Percentiles rank a stretch among this genome's conserved stretches.
Conservation (phyloP, 2,113 vertebrate genomes). For the Cavia aperea region DNA sequence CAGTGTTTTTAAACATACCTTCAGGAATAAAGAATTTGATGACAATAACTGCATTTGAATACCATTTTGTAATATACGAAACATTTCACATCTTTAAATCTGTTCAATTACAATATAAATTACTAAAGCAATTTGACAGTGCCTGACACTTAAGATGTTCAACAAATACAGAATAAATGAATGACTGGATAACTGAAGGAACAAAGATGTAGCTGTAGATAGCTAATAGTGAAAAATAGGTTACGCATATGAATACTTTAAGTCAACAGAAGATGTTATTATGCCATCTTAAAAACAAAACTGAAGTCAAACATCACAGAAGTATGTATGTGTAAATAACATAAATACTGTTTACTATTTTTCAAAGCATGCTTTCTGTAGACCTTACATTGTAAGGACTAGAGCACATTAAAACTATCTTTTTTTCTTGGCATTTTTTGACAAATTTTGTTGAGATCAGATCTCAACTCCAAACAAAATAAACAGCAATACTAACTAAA, state of each 20-base stretch:
- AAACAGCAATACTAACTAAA: not conserved
- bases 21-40: slow-evolving; percentile 43
- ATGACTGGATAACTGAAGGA: not conserved
- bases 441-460: slow-evolving; percentile 24
- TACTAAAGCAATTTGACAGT: slow-evolving; percentile 32
- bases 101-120: slow-evolving; percentile 25
- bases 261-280: not conserved
- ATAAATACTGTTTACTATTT: not conserved
- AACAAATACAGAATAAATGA: slow-evolving; percentile 31
- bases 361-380: not conserved
- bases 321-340: not conserved
- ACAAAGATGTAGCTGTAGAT: not conserved
- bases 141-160: not conserved
- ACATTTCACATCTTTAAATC: slow-evolving; percentile 36
- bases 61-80: slow-evolving; percentile 45
- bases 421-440: not conserved
- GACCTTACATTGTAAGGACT: not conserved
- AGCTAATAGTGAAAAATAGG: not conserved
- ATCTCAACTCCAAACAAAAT: slow-evolving; percentile 30
- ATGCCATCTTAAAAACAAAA: slow-evolving; percentile 15
- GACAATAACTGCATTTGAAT: slow-evolving; percentile 29
- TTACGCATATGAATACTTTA: slow-evolving; percentile 4
- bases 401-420: not conserved
- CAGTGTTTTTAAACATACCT: slow-evolving; percentile 16
- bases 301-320: not conserved